Base-by-base conservation (phyloP, 2,113 vertebrate species). In the Riparia riparia region DNA sequence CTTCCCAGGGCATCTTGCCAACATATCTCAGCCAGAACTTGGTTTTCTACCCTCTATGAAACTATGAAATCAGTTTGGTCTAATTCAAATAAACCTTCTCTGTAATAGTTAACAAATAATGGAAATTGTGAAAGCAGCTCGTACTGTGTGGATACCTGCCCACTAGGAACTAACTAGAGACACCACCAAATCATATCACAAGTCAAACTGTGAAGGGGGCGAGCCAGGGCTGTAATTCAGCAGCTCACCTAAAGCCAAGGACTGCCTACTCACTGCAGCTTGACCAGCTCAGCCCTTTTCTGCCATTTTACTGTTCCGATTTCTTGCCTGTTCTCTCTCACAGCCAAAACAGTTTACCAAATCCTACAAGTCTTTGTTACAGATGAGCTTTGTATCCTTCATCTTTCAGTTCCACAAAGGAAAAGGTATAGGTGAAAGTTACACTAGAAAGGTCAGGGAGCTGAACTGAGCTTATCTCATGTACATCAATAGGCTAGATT, bases 381-480 rank as follows among this genome's bases (percentile, higher is more conserved):
- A 56, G 44, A 82, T 70, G 53, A 90, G 45, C 47, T 86, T 91
- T 47, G 86, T 86, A 82, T 37, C 83, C 66, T 63, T 74, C 83
- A 90, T 42, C 68, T 73, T 77, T 70, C 58, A 85, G 73, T 81
- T 80, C 58, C 94, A 95, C 70, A 90, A 94, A 94, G 81, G n/a
- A 74, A 95, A 95, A 95, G 6, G 51, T 25, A 93, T 26, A 95
- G 86, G 71, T 53, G 42, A 49, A 68, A 94, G 72, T 76, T 74
- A 91, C 25, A 44, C 76, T 93, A 94, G 61, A 96, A 94, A 82
- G 70, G 68, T 93, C 82, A 93, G 73, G 73, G 90, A 94, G 65
- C 58, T 57, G 77, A 96, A 80, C 87, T 73, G 91, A 95, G 86
- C 89, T 92, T 89, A 80, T 81, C 81, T 90, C 17, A 3, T 13